Conservation (phyloP, 92 coral and sea anemone genomes). For the Muricea muricata region DNA sequence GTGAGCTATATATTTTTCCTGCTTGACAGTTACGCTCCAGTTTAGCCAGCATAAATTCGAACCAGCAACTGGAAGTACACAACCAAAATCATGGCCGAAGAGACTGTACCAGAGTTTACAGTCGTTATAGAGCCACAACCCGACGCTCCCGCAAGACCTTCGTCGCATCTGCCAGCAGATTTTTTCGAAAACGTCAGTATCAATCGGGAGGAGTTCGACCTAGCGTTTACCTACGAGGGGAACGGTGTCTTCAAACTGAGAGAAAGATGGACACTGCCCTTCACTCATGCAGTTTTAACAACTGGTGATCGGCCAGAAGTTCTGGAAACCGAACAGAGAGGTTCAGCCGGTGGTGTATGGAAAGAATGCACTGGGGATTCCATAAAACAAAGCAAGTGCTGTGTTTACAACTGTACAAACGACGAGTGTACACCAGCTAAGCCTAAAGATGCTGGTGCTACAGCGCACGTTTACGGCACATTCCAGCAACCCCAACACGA, state of each 20-base stretch:
- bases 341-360: background rate
- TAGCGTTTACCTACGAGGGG: background rate
- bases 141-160: no score
- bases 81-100: no score
- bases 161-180: background rate
- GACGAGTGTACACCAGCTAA: background rate
- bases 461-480: conserved; percentile 38
- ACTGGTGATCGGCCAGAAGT: conserved; percentile 21
- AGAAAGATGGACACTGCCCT: background rate
- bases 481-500: conserved; percentile 27
- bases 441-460: conserved; percentile 24
- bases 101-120: no score
- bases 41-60: no score
- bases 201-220: background rate
- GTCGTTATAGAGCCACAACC: no score
- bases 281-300: conserved; percentile 29
- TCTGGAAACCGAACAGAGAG: background rate
- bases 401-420: background rate
- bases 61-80: no score
- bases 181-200: background rate
- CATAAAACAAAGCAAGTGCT: background rate
- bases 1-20: no score
- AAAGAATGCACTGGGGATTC: background rate
- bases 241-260: background rate
- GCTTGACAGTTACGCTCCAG: no score